A percentile compares a stretch with the other conserved stretches of the same genome.
Evolutionary conservation across 1,140 invertebrate genomes (phyloP).

Genomic region (Metaphire vulgaris): DNA sequence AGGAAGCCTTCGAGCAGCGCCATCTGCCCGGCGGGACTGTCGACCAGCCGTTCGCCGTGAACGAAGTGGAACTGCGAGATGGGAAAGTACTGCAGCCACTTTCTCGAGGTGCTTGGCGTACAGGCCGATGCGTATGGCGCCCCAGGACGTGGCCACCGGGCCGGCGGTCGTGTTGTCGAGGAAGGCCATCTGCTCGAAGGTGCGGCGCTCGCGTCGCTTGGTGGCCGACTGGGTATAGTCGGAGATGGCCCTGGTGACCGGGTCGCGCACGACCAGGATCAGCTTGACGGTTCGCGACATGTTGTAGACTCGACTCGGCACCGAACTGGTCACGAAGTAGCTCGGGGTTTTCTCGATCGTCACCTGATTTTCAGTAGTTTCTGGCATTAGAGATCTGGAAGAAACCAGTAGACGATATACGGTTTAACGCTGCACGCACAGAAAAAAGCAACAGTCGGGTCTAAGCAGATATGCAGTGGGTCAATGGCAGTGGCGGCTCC

Average conservation of each 20-base stretch:
- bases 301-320: constrained; percentile 70
- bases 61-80: constrained; percentile 77
- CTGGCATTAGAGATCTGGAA: constrained; percentile 76
- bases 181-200: constrained; percentile 1
- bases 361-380: constrained; percentile 73
- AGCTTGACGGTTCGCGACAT: constrained; percentile 82
- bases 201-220: neutral
- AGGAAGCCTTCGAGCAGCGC: constrained; percentile 77
- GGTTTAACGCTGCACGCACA: too few relatives aligned
- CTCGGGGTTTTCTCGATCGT: constrained; percentile 93
- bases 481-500: too few relatives aligned
- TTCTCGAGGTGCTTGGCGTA: constrained; percentile 73
- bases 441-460: too few relatives aligned
- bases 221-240: constrained; percentile 70
- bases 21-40: constrained; percentile 78
- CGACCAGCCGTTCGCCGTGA: constrained; percentile 76
- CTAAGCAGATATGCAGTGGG: too few relatives aligned
- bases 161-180: constrained; percentile 34
- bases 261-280: constrained; percentile 81
- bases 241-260: constrained; percentile 83
- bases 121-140: constrained; percentile 75
- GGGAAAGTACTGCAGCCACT: constrained; percentile 79
- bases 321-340: constrained; percentile 83
- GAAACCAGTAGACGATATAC: too few relatives aligned
- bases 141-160: constrained; percentile 76